These are phyloP conservation scores for Halocaridina rubra DNA, from an alignment of 2,888 invertebrate genomes.

Conservation along the genomic window DNA sequence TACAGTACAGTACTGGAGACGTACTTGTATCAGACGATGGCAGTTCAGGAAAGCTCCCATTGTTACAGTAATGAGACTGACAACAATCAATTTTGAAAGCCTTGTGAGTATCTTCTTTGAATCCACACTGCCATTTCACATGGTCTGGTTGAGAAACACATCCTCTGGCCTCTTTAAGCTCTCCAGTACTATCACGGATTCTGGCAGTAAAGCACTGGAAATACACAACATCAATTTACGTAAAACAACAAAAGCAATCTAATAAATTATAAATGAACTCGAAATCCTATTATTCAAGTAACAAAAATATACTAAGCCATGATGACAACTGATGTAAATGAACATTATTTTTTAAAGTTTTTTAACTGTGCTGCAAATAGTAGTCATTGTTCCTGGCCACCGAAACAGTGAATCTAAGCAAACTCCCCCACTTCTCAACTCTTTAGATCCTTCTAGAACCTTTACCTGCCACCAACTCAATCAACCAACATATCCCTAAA, in stretches of 20 bases:
- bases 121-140: slow-evolving; percentile 29
- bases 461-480: too few species aligned
- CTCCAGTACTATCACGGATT: not conserved
- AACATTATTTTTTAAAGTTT: too few species aligned
- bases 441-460: too few species aligned
- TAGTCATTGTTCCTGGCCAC: not conserved
- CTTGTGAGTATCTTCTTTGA: not conserved
- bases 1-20: not conserved
- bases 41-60: slow-evolving; percentile 24
- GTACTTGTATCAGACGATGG: not conserved
- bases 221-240: not conserved
- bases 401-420: not conserved
- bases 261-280: too few species aligned
- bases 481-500: too few species aligned
- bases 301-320: too few species aligned
- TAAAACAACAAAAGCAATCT: too few species aligned
- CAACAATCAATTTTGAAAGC: slow-evolving; percentile 33
- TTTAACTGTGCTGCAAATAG: too few species aligned
- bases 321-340: too few species aligned
- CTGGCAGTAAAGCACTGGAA: slow-evolving; percentile 34
- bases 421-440: too few species aligned
- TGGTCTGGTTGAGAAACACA: slow-evolving; percentile 30
- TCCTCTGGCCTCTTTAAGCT: slow-evolving; percentile 1
- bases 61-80: slow-evolving; percentile 28
- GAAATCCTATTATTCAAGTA: too few species aligned